Evolutionary conservation across 2,113 vertebrate genomes (phyloP).

Genomic region (Sinosuthora webbiana): DNA sequence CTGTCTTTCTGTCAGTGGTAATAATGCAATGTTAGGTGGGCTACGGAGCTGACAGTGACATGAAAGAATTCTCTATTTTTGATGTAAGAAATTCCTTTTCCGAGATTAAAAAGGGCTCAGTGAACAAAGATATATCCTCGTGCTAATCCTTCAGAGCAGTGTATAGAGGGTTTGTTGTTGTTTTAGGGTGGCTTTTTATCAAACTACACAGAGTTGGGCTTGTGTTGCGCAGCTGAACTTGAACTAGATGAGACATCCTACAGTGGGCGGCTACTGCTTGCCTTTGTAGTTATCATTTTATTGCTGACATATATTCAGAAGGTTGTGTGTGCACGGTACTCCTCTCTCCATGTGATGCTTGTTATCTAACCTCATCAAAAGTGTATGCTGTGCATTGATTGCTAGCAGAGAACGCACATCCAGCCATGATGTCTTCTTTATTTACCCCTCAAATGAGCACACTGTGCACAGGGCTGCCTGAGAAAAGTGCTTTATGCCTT

Average conservation of each 20-base stretch:
- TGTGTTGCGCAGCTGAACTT: neutral
- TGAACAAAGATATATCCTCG: constrained; percentile 31
- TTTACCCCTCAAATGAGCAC: neutral
- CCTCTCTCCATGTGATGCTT: constrained; percentile 2
- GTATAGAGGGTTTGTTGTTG: neutral
- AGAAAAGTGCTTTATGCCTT: neutral
- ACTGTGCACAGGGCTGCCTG: neutral
- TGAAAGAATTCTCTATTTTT: constrained; percentile 57
- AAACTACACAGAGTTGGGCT: neutral
- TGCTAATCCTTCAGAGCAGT: constrained; percentile 13
- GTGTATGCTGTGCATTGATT: constrained; percentile 29
- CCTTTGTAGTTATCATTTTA: constrained; percentile 43
- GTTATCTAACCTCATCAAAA: constrained; percentile 55
- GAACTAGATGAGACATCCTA: constrained; percentile 26
- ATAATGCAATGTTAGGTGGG: constrained; percentile 54
- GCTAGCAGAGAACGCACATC: constrained; percentile 4
- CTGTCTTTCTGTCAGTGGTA: constrained; percentile 63
- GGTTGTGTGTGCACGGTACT: neutral
- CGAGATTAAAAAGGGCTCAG: neutral
- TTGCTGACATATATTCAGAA: constrained; percentile 29
- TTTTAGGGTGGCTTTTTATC: neutral
- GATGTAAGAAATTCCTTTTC: constrained; percentile 21
- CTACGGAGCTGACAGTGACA: neutral
- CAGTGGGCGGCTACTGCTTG: constrained; percentile 11
- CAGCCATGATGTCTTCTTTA: constrained; percentile 35